phyloP scores from a whole-genome alignment of 2,888 invertebrate species.

The Pristionchus maxplancki region DNA sequence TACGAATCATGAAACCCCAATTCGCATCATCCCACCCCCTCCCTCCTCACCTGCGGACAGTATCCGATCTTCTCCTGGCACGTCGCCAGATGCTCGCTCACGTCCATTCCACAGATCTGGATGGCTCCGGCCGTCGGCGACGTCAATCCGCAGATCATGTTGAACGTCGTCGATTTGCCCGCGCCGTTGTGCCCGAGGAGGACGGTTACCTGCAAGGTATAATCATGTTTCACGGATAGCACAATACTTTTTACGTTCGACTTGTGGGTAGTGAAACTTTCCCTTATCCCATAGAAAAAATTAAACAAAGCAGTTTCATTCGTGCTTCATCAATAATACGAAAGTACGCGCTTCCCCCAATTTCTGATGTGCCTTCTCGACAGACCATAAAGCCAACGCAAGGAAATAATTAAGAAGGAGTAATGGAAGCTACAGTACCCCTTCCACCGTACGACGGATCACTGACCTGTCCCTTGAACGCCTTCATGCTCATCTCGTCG shows the following conservation, averaged over 20 bases:
- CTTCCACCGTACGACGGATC: neutral
- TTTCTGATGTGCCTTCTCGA: neutral
- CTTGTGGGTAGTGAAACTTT: too few relatives aligned
- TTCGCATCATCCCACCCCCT: neutral
- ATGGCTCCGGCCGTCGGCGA: constrained; percentile 64
- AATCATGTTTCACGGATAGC: neutral
- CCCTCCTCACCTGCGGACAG: constrained; percentile 66
- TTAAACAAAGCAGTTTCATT: too few relatives aligned
- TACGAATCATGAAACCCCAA: neutral
- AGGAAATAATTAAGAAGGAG: too few relatives aligned
- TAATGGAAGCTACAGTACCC: too few relatives aligned
- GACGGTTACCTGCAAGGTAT: constrained; percentile 66
- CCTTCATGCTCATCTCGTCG: constrained; percentile 68
- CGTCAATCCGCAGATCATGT: constrained; percentile 68
- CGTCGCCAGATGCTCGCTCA: constrained; percentile 59
- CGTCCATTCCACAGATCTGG: constrained; percentile 65
- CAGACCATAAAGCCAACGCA: too few relatives aligned
- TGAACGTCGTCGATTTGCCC: constrained; percentile 71
- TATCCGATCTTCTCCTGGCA: constrained; percentile 68
- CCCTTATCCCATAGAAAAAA: too few relatives aligned
- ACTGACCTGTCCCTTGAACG: constrained; percentile 69
- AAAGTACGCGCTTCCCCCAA: neutral
- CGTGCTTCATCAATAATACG: neutral
- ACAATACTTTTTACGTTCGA: too few relatives aligned
- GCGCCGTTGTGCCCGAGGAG: constrained; percentile 77